Evolutionary conservation across 2,113 vertebrate genomes (phyloP), one percentile per base, ranked within the genome.

Genomic region (Rafetus swinhoei): DNA sequence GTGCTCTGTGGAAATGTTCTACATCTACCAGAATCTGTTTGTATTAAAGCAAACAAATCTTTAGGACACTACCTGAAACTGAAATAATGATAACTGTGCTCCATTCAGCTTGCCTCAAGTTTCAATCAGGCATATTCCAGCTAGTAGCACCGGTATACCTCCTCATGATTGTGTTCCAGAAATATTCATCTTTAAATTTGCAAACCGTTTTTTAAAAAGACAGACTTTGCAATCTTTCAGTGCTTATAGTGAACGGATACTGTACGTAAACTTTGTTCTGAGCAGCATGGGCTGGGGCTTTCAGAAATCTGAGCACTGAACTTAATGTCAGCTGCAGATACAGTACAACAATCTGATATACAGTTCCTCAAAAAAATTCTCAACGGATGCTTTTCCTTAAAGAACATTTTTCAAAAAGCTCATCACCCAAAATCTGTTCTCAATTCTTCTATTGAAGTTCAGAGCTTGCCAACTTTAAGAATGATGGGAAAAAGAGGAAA

Each of bases 1-100:
- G 97, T 97, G 99, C 98, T 98, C 97, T 97, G 98, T 97, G 98
- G 96, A 97, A 98, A 97, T 86, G 62, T 90, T 84, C 97, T 98
- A 98, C 97, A 97, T 98, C 98, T 98, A 98, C 98, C 98, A 97
- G 96, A 93, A 96, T 97, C 97, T 95, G 96, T 88, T 96, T 97
- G 97, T 91, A 96, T 89, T 94, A 89, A 95, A 97, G 97, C 91
- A 95, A 96, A 96, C 90, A 81, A 57, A 83, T 87, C 84, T 54
- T 91, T 56, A 90, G 94, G 92, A 87, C 90, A 90, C 87, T 27
- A 91, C 82, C 96, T 93, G 74, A 82, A 96, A 93, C 89, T 24
- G 96, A 95, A 95, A 85, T 13, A 52, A 81, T 14, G 79, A 81
- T 2, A 82, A 90, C 95, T 65, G 82, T n/a, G 53, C 53, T 96